phyloP scores from a whole-genome alignment of 1,140 invertebrate genomes.

The Zophobas morio region DNA sequence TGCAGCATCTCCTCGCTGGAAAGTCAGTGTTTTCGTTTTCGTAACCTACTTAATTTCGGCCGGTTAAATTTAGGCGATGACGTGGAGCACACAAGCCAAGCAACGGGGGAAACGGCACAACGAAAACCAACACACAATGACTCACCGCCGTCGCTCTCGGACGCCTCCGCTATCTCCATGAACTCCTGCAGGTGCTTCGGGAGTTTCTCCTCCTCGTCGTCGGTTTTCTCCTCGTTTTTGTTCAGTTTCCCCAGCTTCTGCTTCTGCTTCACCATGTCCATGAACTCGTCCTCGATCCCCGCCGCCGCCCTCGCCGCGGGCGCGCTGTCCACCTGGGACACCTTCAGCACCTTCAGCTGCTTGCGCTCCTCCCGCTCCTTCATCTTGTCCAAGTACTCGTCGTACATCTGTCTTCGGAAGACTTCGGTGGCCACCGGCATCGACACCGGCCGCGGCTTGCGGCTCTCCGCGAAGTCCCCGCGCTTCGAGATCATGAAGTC shows the following conservation, averaged over 20 bases:
- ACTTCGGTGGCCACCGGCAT: constrained; percentile 72
- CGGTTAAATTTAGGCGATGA: constrained; percentile 19
- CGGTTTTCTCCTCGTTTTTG: constrained; percentile 65
- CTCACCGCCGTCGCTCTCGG: constrained; percentile 70
- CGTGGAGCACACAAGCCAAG: constrained; percentile 28
- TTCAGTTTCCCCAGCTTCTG: constrained; percentile 61
- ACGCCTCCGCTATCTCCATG: constrained; percentile 72
- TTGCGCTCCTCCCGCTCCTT: constrained; percentile 83
- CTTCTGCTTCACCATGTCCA: constrained; percentile 76
- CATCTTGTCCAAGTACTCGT: constrained; percentile 85
- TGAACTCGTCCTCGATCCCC: constrained; percentile 81
- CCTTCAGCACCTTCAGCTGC: constrained; percentile 84
- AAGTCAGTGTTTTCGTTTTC: not conserved
- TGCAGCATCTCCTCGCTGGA: constrained; percentile 53
- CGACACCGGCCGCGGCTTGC: constrained; percentile 51
- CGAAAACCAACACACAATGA: constrained; percentile 49
- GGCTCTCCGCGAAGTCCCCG: constrained; percentile 58
- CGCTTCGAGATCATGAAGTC: constrained; percentile 64
- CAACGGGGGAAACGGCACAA: constrained; percentile 15
- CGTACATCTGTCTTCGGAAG: constrained; percentile 84
- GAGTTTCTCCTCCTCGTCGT: constrained; percentile 73
- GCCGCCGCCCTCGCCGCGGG: constrained; percentile 56
- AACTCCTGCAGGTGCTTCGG: constrained; percentile 84
- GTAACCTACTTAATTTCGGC: constrained; percentile 19
- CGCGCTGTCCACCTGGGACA: constrained; percentile 64